Evolutionary conservation across 2,797 vertebrate species (phyloP), one percentile per base, ranked within the genome.

Genomic region (Halcyon leucocephala): DNA sequence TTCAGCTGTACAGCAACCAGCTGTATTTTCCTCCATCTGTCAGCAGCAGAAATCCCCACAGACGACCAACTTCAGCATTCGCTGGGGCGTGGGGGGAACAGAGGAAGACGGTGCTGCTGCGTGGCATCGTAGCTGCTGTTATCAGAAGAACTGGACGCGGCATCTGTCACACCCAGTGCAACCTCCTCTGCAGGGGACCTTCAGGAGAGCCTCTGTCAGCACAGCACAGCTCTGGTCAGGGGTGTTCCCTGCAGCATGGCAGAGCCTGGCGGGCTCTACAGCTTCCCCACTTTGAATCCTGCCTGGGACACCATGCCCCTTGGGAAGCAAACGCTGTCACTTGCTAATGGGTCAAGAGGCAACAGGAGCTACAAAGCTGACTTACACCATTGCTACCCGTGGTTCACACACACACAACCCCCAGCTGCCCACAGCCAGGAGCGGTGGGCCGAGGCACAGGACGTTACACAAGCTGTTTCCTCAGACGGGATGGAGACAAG

Each of bases 61-160:
- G 52, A 20, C 77, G 52, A 90, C 16, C n/a, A 42, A 3, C 35
- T 70, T 86, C 62, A 60, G 49, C 54, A 28, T 12, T 22, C 4
- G 6, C 26, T 19, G 60, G 14, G 33, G 58, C 8, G 5, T 0
- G 49, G 0, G 26, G 22, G 41, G 31, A 44, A 29, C 1, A 1
- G n/a, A 6, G 57, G 49, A 72, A 86, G 62, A 28, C 11, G 22
- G 62, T 89, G 51, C 51, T 77, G 89, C 52, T 58, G n/a, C 0
- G 0, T 2, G 3, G 42, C 35, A 24, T 4, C 1, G 3, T 6
- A 9, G 61, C 33, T 0, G 2, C 41, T 57, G 12, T 39, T 39
- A 22, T 12, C 42, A 76, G 70, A 61, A 33, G 46, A 44, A 65
- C 0, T 22, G 22, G 25, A 33, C 1, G 7, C 4, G 14, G 80